These are phyloP conservation scores for Gila robusta DNA, from an alignment of 2,797 vertebrate genomes.

Conservation along the genomic window DNA sequence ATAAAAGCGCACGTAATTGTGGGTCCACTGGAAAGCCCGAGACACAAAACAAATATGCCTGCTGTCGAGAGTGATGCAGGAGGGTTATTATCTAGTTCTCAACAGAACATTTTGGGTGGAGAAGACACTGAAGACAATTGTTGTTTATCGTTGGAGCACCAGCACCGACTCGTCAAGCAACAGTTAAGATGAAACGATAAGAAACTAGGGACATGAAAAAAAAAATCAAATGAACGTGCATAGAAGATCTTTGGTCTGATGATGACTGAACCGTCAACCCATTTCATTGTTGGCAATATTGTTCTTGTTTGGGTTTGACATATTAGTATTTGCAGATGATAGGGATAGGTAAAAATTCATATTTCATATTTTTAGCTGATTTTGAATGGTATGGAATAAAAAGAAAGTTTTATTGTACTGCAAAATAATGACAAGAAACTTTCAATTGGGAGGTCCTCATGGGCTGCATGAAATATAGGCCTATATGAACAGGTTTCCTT, in stretches of 20 bases:
- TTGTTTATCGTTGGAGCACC: conserved; percentile 62
- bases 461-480: too few species aligned
- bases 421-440: neutral
- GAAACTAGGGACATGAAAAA: conserved; percentile 24
- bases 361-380: neutral
- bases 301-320: neutral
- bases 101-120: conserved; percentile 59
- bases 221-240: neutral
- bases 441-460: neutral
- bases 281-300: neutral
- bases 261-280: neutral
- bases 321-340: neutral
- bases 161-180: conserved; percentile 52
- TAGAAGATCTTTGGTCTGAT: conserved; percentile 18
- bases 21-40: conserved; percentile 36
- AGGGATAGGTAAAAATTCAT: neutral
- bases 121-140: conserved; percentile 56
- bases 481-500: neutral
- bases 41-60: conserved; percentile 56
- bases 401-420: neutral
- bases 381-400: neutral
- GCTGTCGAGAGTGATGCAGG: conserved; percentile 47
- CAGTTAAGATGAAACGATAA: conserved; percentile 62
- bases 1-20: conserved; percentile 55
- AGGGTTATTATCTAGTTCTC: conserved; percentile 60